Base-by-base conservation (phyloP, 2,888 invertebrate genomes). In the Coenonympha glycerion region DNA sequence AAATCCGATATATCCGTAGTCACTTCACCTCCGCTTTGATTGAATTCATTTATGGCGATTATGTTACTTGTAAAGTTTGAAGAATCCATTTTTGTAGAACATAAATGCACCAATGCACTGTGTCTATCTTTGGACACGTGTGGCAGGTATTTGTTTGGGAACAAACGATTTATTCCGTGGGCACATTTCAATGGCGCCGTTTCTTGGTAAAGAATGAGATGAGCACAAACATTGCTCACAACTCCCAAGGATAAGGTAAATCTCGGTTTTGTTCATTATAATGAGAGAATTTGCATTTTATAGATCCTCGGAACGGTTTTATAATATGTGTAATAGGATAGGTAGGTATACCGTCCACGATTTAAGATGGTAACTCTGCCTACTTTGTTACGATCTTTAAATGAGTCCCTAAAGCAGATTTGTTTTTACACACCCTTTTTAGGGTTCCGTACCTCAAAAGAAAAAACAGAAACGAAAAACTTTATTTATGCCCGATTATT, bases 271-370 rank as follows among this genome's bases (percentile, higher is more conserved):
- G 70, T 71, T 74, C 73, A 64, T 65, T 69, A 55, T 73, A 73
- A 75, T 77, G 69, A 73, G 68, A 59, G 63, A 64, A 76, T 81
- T 78, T 77, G 68, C 70, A 71, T 76, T 63, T 76, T 71, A 63
- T 66, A 68, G 75, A 70, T 73, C 70, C 68, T 60, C 52, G n/a
- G 45, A 15, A 21, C 28, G 16, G 6, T 22, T 11, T 11, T 18
- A 24, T 21, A 34, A 24, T 31, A 41, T 36, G 1, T 19, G 19
- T 5, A 8, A 3, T 31, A 1, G 9, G 30, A 11, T 30, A 5
- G 3, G 15, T 31, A 31, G 15, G 11, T 31, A 11, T 31, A 22
- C n/a, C n/a, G n/a, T n/a, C n/a, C n/a, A n/a, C n/a, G n/a, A n/a
- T n/a, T n/a, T n/a, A n/a, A n/a, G n/a, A n/a, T n/a, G n/a, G n/a